Evolutionary conservation across 2,113 vertebrate genomes (phyloP).

Genomic region (Petromus typicus): DNA sequence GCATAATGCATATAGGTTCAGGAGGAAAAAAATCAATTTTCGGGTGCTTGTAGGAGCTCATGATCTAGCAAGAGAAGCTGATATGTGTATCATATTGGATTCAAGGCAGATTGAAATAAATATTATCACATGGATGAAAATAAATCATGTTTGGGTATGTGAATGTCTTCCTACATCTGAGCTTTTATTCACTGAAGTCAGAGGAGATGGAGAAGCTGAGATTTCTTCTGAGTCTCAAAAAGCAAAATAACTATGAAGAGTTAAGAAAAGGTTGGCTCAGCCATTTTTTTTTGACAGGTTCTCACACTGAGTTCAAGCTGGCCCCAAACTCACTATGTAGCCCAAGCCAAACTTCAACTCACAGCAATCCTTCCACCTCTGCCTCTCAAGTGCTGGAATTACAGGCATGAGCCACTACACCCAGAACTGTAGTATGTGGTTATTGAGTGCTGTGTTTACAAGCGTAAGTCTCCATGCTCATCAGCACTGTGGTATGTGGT

Average conservation of each 20-base stretch:
- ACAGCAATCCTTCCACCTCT: too few relatives aligned
- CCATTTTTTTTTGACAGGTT: too few relatives aligned
- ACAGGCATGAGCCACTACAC: too few relatives aligned
- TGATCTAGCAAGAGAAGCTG: neutral
- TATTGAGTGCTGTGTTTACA: too few relatives aligned
- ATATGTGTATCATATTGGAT: neutral
- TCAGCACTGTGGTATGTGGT: too few relatives aligned
- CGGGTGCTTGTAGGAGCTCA: neutral
- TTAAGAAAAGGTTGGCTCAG: neutral
- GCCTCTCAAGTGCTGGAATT: too few relatives aligned
- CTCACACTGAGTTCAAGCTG: too few relatives aligned
- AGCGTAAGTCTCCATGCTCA: too few relatives aligned
- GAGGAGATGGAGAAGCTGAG: neutral
- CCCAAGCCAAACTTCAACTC: too few relatives aligned
- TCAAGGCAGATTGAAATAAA: neutral
- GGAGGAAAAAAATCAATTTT: neutral
- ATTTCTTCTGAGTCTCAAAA: conserved; percentile 17
- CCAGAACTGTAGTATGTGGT: too few relatives aligned
- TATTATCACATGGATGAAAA: neutral
- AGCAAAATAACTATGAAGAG: neutral
- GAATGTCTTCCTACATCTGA: neutral
- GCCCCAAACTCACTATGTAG: too few relatives aligned
- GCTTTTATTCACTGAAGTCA: neutral
- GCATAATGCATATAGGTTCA: too few relatives aligned
- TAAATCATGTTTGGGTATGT: neutral